Percentiles rank a stretch among this genome's conserved stretches.
Conservation (phyloP, 1,140 invertebrate species). For the Cyrtorhinus lividipennis region DNA sequence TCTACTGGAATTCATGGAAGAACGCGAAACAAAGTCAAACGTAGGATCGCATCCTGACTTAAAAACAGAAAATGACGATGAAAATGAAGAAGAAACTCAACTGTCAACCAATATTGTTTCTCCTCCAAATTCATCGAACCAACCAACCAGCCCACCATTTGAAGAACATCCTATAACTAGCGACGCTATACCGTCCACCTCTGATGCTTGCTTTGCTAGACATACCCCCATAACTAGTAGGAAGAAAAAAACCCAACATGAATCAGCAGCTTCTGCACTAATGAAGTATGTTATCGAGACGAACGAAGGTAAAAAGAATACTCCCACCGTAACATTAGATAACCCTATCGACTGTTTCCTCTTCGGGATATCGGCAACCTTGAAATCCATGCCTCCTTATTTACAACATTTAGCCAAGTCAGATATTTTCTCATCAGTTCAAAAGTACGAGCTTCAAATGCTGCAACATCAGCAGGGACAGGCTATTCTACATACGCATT, state of each 20-base stretch:
- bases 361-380: slow-evolving; percentile 15
- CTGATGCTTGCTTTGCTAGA: not conserved
- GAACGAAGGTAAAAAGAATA: slow-evolving; percentile 1
- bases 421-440: slow-evolving; percentile 15
- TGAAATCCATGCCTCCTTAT: slow-evolving; percentile 15
- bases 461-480: slow-evolving; percentile 13
- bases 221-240: not conserved
- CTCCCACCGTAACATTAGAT: slow-evolving; percentile 15
- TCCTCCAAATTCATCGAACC: not conserved
- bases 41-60: not conserved
- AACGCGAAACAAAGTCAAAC: slow-evolving; percentile 14
- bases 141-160: not conserved
- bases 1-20: slow-evolving; percentile 15
- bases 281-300: slow-evolving; percentile 13
- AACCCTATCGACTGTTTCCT: slow-evolving; percentile 18
- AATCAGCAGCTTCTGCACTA: slow-evolving; percentile 12
- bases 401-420: slow-evolving; percentile 17
- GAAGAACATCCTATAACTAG: not conserved
- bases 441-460: slow-evolving; percentile 14
- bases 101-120: not conserved
- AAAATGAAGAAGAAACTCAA: not conserved
- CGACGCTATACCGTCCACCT: not conserved
- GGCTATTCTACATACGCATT: not conserved
- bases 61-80: not conserved
- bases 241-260: slow-evolving; percentile 8